Conservation (phyloP, 2,113 vertebrate species). For the Pseudopipra pipra region DNA sequence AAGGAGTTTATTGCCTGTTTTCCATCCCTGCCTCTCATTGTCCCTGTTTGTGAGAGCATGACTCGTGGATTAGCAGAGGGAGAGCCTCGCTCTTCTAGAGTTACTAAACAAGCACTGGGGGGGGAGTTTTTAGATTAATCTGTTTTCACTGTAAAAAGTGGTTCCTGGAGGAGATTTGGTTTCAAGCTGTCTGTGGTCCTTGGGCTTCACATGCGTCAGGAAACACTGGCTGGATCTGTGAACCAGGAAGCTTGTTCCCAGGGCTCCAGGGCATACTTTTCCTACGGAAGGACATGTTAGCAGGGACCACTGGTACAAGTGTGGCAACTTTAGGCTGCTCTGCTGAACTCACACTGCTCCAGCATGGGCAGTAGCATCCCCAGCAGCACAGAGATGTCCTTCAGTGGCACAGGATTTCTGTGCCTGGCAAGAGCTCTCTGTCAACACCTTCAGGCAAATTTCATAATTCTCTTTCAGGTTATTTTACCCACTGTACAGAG, state of each 20-base stretch:
- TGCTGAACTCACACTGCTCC: neutral
- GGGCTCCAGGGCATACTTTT: neutral
- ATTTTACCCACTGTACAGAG: neutral
- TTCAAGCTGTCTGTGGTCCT: neutral
- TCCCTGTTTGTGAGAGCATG: constrained; percentile 44
- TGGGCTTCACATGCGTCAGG: neutral
- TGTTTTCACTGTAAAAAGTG: constrained; percentile 2
- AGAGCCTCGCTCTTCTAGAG: neutral
- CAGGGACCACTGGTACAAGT: neutral
- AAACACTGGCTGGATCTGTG: neutral
- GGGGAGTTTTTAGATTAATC: constrained; percentile 13
- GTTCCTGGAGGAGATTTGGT: constrained; percentile 23
- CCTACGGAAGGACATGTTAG: neutral
- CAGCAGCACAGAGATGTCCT: neutral
- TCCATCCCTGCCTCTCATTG: constrained; percentile 15
- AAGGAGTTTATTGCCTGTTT: constrained; percentile 43
- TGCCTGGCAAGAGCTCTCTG: neutral
- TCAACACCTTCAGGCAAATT: neutral
- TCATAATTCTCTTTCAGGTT: neutral
- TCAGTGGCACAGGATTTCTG: neutral
- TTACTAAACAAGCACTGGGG: constrained; percentile 26
- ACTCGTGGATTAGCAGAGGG: neutral
- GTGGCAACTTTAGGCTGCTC: accelerated
- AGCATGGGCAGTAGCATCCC: accelerated
- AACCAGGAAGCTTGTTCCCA: neutral